A percentile compares a stretch with the other conserved stretches of the same genome.
phyloP scores from a whole-genome alignment of 2,888 invertebrate genomes.

The Nephrotoma guestfalica region DNA sequence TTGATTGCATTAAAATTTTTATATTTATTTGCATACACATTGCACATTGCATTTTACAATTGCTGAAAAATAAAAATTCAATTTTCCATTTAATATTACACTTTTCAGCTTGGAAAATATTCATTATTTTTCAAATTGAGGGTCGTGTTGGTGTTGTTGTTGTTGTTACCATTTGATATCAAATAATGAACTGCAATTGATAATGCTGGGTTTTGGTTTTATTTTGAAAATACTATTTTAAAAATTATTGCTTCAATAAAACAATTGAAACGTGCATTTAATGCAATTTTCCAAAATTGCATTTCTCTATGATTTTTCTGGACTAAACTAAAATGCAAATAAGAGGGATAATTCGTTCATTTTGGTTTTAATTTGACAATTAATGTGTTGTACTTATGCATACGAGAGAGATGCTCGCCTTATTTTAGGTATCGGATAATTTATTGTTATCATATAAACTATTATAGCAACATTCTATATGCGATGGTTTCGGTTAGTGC shows the following conservation, averaged over 20 bases:
- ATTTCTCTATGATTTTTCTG: neutral
- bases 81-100: neutral
- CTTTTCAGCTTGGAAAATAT: neutral
- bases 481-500: neutral
- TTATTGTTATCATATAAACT: neutral
- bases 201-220: neutral
- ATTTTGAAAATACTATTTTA: neutral
- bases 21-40: neutral
- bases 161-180: neutral
- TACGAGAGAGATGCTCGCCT: neutral
- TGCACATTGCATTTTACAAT: neutral
- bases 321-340: neutral
- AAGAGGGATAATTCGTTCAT: neutral
- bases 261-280: conserved; percentile 2
- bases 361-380: neutral
- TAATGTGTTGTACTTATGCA: neutral
- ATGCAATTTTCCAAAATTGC: neutral
- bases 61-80: neutral
- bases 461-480: no score
- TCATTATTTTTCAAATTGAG: neutral
- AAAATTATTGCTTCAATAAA: neutral
- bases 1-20: neutral
- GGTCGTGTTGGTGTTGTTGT: neutral
- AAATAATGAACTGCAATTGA: neutral
- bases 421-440: neutral